Evolutionary conservation across 2,888 invertebrate species (phyloP).

Genomic region (Dryobota labecula): DNA sequence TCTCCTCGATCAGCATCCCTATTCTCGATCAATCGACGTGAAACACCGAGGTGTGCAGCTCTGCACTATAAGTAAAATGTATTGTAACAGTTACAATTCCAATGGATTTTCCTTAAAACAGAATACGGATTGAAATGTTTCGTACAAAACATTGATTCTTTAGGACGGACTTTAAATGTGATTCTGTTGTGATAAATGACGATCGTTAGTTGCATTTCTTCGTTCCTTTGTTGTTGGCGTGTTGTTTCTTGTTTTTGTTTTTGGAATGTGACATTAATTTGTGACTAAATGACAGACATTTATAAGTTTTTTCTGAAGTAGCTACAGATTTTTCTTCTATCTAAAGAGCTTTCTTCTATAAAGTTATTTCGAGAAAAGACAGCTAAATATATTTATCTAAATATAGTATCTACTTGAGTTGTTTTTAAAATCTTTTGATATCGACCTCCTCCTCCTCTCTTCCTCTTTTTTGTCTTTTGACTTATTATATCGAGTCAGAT

Average conservation of each 20-base stretch:
- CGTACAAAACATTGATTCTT: constrained; percentile 65
- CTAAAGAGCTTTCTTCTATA: not conserved
- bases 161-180: constrained; percentile 66
- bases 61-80: constrained; percentile 68
- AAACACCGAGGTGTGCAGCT: constrained; percentile 71
- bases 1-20: constrained; percentile 79
- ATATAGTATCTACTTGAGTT: not conserved
- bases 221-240: constrained; percentile 63
- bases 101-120: constrained; percentile 65
- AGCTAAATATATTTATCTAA: not conserved
- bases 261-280: constrained; percentile 61
- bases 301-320: constrained; percentile 28
- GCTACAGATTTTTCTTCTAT: constrained; percentile 11
- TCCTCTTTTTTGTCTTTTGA: too few species aligned
- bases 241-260: constrained; percentile 54
- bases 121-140: constrained; percentile 66
- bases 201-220: constrained; percentile 68
- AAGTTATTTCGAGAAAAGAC: constrained; percentile 11
- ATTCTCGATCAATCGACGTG: constrained; percentile 79
- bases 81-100: constrained; percentile 64
- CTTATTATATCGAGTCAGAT: not conserved
- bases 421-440: not conserved
- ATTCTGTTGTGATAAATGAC: constrained; percentile 68
- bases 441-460: too few species aligned
- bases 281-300: constrained; percentile 47